phyloP scores from a whole-genome alignment of 2,888 invertebrate genomes.

The Sinelater perroti region DNA sequence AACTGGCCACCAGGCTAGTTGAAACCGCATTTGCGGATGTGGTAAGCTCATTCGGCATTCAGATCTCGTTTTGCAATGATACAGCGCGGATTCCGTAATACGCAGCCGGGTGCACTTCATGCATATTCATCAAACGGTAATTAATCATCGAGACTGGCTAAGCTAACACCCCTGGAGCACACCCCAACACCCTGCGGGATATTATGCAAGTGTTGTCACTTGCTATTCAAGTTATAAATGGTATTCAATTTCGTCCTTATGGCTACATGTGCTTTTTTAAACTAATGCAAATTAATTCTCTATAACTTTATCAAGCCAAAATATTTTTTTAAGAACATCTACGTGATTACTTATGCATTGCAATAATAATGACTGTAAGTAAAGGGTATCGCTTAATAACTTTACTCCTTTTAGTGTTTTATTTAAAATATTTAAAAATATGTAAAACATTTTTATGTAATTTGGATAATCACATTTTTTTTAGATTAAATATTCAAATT shows the following conservation, averaged over 20 bases:
- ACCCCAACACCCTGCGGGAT: conserved; percentile 26
- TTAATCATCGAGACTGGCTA: conserved; percentile 56
- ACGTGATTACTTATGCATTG: no score
- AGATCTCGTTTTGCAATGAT: conserved; percentile 33
- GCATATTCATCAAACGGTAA: conserved; percentile 60
- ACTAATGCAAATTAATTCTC: conserved; percentile 7
- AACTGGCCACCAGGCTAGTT: no score
- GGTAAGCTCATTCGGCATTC: conserved; percentile 31
- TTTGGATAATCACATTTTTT: no score
- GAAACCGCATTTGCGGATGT: no score
- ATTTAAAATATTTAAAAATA: no score
- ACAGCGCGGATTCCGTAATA: conserved; percentile 55
- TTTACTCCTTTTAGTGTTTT: no score
- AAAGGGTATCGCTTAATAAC: no score
- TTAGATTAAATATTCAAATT: no score
- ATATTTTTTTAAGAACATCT: no score
- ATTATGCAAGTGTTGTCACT: conserved; percentile 39
- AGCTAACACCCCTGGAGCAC: conserved; percentile 39
- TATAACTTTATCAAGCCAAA: neutral
- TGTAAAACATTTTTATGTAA: no score
- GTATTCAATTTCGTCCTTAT: conserved; percentile 26
- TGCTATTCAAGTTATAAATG: conserved; percentile 34
- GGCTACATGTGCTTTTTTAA: neutral
- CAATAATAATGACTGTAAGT: no score
- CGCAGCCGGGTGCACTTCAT: conserved; percentile 55